These are phyloP conservation scores for Maniola hyperantus DNA, from an alignment of 2,888 invertebrate genomes.

Conservation along the genomic window DNA sequence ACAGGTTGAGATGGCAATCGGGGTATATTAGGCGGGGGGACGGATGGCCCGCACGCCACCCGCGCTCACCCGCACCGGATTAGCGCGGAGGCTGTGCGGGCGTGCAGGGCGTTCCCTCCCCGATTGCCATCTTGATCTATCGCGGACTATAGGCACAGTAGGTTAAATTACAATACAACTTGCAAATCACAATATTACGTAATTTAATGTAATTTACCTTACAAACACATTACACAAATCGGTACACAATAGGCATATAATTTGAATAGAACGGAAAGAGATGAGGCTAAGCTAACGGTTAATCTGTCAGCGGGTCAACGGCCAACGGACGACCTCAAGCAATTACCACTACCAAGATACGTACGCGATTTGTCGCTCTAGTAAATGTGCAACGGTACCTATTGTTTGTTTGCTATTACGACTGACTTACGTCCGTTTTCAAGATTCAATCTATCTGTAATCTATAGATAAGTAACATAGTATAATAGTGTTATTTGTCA, in stretches of 20 bases:
- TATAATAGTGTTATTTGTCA: too few relatives aligned
- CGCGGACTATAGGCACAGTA: too few relatives aligned
- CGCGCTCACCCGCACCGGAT: too few relatives aligned
- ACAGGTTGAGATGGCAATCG: too few relatives aligned
- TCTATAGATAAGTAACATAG: too few relatives aligned
- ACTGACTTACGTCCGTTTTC: background rate
- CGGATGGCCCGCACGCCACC: too few relatives aligned
- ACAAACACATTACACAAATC: background rate
- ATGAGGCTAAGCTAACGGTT: slow-evolving; percentile 29
- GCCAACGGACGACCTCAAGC: slow-evolving; percentile 40
- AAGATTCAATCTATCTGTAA: too few relatives aligned
- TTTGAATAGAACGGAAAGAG: slow-evolving; percentile 21
- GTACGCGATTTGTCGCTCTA: slow-evolving; percentile 46
- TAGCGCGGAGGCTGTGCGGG: too few relatives aligned
- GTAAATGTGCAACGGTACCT: slow-evolving; percentile 40
- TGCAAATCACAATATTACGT: slow-evolving; percentile 1
- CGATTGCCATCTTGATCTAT: too few relatives aligned
- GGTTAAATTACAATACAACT: background rate
- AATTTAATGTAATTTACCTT: background rate
- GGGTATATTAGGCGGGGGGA: too few relatives aligned
- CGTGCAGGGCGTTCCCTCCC: too few relatives aligned
- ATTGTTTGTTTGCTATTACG: slow-evolving; percentile 21
- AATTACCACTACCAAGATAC: slow-evolving; percentile 39
- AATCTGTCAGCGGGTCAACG: slow-evolving; percentile 36
- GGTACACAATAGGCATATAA: slow-evolving; percentile 3